These are phyloP conservation scores for Dascyllus trimaculatus DNA, from an alignment of 2,113 vertebrate genomes.

Conservation along the genomic window DNA sequence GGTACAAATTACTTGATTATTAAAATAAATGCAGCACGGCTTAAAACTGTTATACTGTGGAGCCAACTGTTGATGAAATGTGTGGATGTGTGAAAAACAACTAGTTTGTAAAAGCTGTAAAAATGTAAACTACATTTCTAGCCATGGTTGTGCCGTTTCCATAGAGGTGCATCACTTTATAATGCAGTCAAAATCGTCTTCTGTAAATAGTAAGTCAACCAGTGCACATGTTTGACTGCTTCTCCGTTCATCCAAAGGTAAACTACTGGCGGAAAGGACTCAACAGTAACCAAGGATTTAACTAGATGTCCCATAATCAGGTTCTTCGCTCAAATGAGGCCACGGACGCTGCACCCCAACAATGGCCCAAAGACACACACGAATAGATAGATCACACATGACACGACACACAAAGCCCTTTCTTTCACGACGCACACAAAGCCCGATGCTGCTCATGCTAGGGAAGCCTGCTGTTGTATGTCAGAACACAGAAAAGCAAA, in stretches of 20 bases:
- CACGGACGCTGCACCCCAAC: neutral
- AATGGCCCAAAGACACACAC: constrained; percentile 2
- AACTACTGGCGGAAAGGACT: neutral
- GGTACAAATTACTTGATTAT: no score
- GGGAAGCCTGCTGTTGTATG: neutral
- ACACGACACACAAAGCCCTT: constrained; percentile 21
- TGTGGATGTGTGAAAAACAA: no score
- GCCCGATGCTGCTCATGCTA: neutral
- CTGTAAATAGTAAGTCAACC: neutral
- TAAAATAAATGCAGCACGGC: no score
- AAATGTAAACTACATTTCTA: no score
- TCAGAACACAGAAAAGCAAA: neutral
- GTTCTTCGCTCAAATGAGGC: constrained; percentile 36
- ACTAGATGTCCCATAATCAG: constrained; percentile 31
- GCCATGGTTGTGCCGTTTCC: no score
- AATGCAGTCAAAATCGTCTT: neutral
- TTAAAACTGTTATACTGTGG: no score
- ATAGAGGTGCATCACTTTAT: no score
- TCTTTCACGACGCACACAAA: constrained; percentile 32
- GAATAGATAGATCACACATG: constrained; percentile 9
- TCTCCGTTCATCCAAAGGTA: neutral
- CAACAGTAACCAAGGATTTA: neutral
- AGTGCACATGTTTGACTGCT: neutral
- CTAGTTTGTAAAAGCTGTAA: no score
- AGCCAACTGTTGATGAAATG: no score